Evolutionary conservation across 2,888 invertebrate species (phyloP), one percentile per base, ranked within the genome.

Genomic region (Stomorhina lunata): DNA sequence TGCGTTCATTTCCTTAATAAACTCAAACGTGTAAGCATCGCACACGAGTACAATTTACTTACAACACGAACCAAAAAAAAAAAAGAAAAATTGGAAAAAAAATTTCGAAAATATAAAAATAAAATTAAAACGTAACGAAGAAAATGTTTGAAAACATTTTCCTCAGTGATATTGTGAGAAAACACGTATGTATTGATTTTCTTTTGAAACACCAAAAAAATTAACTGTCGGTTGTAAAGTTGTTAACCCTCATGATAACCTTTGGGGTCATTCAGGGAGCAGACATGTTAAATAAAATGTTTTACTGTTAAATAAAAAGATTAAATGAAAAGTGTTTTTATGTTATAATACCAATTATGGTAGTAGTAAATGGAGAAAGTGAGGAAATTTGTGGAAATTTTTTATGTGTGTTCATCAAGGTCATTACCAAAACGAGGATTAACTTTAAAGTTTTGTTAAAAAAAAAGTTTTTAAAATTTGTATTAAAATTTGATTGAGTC

Each of bases 1-100:
- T 79, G 82, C 75, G 66, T 82, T 82, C 75, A 82, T 82, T 82
- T 79, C 75, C 69, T 65, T 65, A 71, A 65, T 71, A 66, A 76
- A 79, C 82, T 66, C 59, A 71, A 82, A 76, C 65, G 79, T 76
- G 82, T 71, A 66, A 82, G 71, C 79, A 79, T 65, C 80, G 20
- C 61, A 15, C 37, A 50, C 37, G 68, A 61, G n/a, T 55, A n/a
- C n/a, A n/a, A n/a, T n/a, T n/a, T n/a, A n/a, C n/a, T 37, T 32
- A 45, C 22, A 32, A 27, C 2, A 63, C 12, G 17, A 71, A 59
- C 22, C 48, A 59, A 15, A 37, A 20, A 34, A 57, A 45, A 25
- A 37, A 20, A 29, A 65, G 37, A 25, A 37, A 27, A 22, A n/a
- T n/a, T n/a, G n/a, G n/a, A 43, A 45, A n/a, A 15, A 12, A 7